Evolutionary conservation across 2,113 vertebrate species (phyloP), one percentile per base, ranked within the genome.

Genomic region (Dipodomys stephensi): DNA sequence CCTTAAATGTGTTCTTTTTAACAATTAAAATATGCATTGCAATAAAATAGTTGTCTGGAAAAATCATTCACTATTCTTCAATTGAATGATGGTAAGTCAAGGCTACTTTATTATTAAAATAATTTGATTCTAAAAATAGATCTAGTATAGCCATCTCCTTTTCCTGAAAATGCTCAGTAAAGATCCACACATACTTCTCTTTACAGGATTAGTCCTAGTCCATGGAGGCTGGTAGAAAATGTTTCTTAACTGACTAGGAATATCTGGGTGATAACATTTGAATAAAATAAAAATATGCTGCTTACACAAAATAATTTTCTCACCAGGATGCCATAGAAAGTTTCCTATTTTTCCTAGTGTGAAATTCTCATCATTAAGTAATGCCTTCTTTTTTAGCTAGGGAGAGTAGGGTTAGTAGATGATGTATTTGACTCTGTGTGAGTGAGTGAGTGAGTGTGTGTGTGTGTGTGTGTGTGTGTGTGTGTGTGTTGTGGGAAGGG

Each of bases 1-100:
- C 83, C 53, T 53, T 95, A 94, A 89, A 23, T 82, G 79, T 87
- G 83, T 84, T 49, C 87, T 92, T 16, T 90, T 92, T 95, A 92
- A 94, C 13, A 78, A 53, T 84, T 88, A 79, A 72, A 97, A 87
- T 79, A 82, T 53, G 78, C 20, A n/a, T 84, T 79, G 85, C 79
- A 83, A 74, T 71, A 25, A 82, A 90, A 77, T 44, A 76, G n/a
- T 13, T 84, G n/a, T 46, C 57, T 68, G 44, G 49, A 72, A 87
- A 86, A 81, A 35, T 79, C 4, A 88, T 68, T 23, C 65, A 71
- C 53, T 3, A 18, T 23, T n/a, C 3, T 84, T 78, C 23, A 4
- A n/a, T 32, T 76, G 62, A 83, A 90, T 35, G 72, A 20, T 44
- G 6, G 62, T 69, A 93, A 82, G 92, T 73, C 39, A 64, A 90